Evolutionary conservation across 2,797 vertebrate genomes (phyloP).

Genomic region (Arctocebus calabarensis): DNA sequence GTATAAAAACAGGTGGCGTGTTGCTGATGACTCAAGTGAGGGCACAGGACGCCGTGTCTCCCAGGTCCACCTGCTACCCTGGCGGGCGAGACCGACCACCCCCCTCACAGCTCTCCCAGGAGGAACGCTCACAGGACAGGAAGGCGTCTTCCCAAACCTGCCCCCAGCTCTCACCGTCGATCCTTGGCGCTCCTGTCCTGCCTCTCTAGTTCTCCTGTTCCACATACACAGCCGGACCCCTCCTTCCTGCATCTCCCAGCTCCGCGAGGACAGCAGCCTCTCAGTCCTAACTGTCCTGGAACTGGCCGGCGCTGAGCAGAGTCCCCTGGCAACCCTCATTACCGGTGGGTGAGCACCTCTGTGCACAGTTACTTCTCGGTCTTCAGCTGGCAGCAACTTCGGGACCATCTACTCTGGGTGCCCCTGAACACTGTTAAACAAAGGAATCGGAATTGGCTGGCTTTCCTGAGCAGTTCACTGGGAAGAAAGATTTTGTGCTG

Average conservation of each 20-base stretch:
- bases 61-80: not conserved
- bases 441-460: not conserved
- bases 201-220: not conserved
- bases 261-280: not conserved
- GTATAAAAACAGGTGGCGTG: not conserved
- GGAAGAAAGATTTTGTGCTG: conserved; percentile 19
- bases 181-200: not conserved
- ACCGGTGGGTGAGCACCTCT: not conserved
- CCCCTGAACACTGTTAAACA: conserved; percentile 16
- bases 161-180: not conserved
- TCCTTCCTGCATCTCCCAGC: not conserved
- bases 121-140: not conserved
- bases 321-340: rapidly evolving
- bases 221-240: not conserved
- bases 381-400: not conserved
- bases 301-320: not conserved
- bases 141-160: not conserved
- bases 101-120: not conserved
- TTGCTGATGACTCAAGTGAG: not conserved
- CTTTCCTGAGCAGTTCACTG: not conserved
- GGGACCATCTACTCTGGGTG: not conserved
- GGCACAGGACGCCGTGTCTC: not conserved
- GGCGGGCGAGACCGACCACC: not conserved
- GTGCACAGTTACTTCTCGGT: not conserved
- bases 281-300: rapidly evolving